These are phyloP conservation scores for Drosophila fulvimacula DNA, from an alignment of 2,888 invertebrate genomes.

Conservation along the genomic window DNA sequence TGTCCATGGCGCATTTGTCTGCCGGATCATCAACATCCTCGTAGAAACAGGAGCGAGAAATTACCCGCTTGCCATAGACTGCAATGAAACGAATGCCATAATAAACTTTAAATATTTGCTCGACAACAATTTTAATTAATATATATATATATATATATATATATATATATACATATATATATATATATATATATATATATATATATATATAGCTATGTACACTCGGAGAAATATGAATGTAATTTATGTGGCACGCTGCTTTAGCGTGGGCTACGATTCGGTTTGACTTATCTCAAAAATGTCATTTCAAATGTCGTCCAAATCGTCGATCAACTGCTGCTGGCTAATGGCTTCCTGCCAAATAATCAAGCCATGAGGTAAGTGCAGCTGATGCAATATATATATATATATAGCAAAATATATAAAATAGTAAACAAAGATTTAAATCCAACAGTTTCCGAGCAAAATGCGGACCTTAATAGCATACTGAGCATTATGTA, in stretches of 20 bases:
- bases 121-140: slow-evolving; percentile 55
- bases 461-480: neutral
- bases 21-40: slow-evolving; percentile 83
- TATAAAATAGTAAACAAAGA: slow-evolving; percentile 12
- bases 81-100: slow-evolving; percentile 54
- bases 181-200: slow-evolving; percentile 16
- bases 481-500: too few relatives aligned
- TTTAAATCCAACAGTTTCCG: neutral
- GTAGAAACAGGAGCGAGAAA: slow-evolving; percentile 84
- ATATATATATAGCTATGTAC: neutral
- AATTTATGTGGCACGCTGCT: slow-evolving; percentile 43
- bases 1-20: slow-evolving; percentile 83
- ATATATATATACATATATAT: neutral
- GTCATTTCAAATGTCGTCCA: slow-evolving; percentile 68
- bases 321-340: slow-evolving; percentile 52
- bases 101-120: slow-evolving; percentile 35
- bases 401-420: too few relatives aligned
- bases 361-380: slow-evolving; percentile 39
- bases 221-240: slow-evolving; percentile 23
- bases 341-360: slow-evolving; percentile 52
- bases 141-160: neutral
- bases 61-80: slow-evolving; percentile 84
- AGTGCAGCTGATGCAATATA: slow-evolving; percentile 53
- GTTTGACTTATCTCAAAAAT: slow-evolving; percentile 53
- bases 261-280: slow-evolving; percentile 58